Percentiles rank a stretch among this genome's conserved stretches.
These are phyloP conservation scores for Drosophila seguyi DNA, from an alignment of 1,140 invertebrate species.

Conservation along the genomic window DNA sequence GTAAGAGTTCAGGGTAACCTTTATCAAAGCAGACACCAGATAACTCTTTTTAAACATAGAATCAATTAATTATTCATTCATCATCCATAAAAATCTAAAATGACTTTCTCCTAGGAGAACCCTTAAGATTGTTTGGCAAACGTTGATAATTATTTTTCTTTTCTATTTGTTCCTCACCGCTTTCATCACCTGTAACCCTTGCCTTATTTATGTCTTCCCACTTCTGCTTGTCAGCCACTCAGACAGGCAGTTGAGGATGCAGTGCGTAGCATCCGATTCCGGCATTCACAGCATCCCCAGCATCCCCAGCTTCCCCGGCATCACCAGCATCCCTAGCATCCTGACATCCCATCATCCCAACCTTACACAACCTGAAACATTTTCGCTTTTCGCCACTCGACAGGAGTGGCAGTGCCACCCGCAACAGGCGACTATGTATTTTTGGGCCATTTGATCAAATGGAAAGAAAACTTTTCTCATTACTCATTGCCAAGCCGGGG, in stretches of 20 bases:
- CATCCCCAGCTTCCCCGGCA: conserved; percentile 6
- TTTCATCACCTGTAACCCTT: conserved; percentile 36
- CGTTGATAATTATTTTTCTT: conserved; percentile 32
- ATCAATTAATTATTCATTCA: neutral
- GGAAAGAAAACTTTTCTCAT: conserved; percentile 83
- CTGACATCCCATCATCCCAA: conserved; percentile 32
- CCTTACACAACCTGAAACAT: conserved; percentile 27
- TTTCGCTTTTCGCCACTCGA: conserved; percentile 24
- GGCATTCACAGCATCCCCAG: conserved; percentile 6
- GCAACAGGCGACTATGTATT: conserved; percentile 66
- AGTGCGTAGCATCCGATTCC: conserved; percentile 61
- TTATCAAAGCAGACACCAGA: neutral
- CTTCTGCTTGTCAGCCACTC: conserved; percentile 38
- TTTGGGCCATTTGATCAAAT: conserved; percentile 81
- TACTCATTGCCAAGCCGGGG: conserved; percentile 77
- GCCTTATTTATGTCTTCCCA: conserved; percentile 27
- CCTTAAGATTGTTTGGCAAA: conserved; percentile 2
- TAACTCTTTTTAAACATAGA: neutral
- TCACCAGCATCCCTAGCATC: neutral
- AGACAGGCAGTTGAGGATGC: conserved; percentile 56
- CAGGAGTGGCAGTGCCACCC: conserved; percentile 24
- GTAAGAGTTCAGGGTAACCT: too few species aligned
- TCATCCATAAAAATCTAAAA: neutral
- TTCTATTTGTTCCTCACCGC: neutral
- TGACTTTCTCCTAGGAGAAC: neutral